Evolutionary conservation across 1,140 invertebrate genomes (phyloP).

Genomic region (Pissodes strobi): DNA sequence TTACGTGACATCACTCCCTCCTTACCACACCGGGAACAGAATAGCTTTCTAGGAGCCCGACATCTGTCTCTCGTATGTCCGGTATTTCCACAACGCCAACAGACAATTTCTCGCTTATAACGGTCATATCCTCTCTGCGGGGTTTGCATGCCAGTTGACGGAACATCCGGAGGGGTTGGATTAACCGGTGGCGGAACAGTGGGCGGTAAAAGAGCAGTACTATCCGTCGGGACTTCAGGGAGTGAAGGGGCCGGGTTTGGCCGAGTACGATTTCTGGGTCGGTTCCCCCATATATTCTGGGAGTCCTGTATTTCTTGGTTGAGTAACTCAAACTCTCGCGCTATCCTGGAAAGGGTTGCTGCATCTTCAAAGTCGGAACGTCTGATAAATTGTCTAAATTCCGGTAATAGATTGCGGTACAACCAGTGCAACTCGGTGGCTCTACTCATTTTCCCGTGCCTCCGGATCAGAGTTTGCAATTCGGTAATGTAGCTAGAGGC

Average conservation of each 20-base stretch:
- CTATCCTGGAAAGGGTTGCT: too few relatives aligned
- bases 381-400: conserved; percentile 20
- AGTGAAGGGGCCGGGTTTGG: too few relatives aligned
- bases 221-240: too few relatives aligned
- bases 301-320: too few relatives aligned
- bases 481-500: conserved; percentile 9
- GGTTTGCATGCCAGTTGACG: too few relatives aligned
- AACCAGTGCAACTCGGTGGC: conserved; percentile 6
- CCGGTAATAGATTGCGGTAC: conserved; percentile 22
- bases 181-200: too few relatives aligned
- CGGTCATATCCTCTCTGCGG: too few relatives aligned
- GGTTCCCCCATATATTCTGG: too few relatives aligned
- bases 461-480: conserved; percentile 15
- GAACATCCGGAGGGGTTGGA: too few relatives aligned
- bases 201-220: too few relatives aligned
- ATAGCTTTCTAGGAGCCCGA: neutral
- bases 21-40: conserved; percentile 18
- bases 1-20: neutral
- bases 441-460: neutral
- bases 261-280: too few relatives aligned
- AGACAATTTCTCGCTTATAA: too few relatives aligned
- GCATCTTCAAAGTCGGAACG: neutral
- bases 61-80: neutral
- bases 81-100: neutral
- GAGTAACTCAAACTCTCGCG: neutral